Conservation (phyloP, 2,113 vertebrate species). For the Silurus meridionalis region DNA sequence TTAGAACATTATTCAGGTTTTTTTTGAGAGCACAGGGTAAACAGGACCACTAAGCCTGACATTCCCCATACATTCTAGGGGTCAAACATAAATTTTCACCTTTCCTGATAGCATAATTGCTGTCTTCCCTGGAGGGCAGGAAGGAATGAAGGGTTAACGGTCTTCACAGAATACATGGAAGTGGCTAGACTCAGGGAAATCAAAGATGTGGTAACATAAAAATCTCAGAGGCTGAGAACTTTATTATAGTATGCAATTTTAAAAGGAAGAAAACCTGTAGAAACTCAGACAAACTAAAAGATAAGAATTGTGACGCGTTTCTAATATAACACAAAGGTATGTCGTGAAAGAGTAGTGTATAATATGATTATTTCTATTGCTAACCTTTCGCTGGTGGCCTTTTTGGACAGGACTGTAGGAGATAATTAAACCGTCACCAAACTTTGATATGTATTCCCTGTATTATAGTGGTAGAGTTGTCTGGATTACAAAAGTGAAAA, state of each 20-base stretch:
- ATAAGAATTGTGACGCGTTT: background rate
- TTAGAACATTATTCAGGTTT: background rate
- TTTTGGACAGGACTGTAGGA: background rate
- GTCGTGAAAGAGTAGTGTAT: background rate
- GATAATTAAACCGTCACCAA: background rate
- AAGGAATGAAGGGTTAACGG: conserved; percentile 44
- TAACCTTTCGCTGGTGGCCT: background rate
- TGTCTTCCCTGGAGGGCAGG: conserved; percentile 25
- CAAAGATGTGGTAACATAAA: conserved; percentile 9
- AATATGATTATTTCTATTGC: background rate
- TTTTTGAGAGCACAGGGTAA: conserved; percentile 24
- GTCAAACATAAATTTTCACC: conserved; percentile 45
- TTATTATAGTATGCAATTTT: background rate
- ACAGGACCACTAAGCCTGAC: background rate
- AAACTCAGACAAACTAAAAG: background rate
- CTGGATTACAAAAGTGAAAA: background rate
- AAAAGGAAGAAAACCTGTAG: background rate
- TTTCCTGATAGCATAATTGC: conserved; percentile 37
- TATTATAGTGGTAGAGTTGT: background rate
- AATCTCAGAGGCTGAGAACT: background rate
- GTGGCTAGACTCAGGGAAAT: conserved; percentile 16
- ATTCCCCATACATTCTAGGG: conserved; percentile 3
- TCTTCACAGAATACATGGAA: conserved; percentile 45
- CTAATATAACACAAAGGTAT: background rate
- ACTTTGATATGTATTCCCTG: background rate